Conservation (phyloP, 1,140 invertebrate species). For the Oreohelix idahoensis region DNA sequence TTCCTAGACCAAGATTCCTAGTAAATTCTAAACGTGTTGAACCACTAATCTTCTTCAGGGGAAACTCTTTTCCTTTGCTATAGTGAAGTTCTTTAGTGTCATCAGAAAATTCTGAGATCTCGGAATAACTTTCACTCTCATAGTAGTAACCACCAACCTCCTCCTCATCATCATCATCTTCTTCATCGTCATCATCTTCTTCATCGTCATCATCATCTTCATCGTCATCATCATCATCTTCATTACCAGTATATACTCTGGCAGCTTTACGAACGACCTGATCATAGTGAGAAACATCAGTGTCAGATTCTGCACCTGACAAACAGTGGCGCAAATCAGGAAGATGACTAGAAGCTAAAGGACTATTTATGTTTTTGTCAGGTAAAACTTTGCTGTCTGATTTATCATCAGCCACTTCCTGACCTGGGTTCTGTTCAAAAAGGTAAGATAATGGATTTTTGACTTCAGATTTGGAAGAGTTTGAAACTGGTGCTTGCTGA, state of each 20-base stretch:
- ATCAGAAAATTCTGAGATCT: not conserved
- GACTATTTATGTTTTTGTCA: not conserved
- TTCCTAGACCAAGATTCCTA: not conserved
- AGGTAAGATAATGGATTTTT: constrained; percentile 10
- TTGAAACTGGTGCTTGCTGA: not conserved
- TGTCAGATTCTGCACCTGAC: not conserved
- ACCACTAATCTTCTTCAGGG: not conserved
- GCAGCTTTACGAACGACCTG: not conserved
- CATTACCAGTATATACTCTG: not conserved
- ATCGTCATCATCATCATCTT: not conserved
- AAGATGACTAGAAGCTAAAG: too few species aligned
- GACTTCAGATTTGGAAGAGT: not conserved
- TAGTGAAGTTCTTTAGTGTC: not conserved
- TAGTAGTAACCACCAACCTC: not conserved
- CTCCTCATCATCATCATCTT: not conserved
- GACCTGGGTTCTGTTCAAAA: not conserved
- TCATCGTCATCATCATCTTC: not conserved
- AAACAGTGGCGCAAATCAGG: not conserved
- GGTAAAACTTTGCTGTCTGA: not conserved
- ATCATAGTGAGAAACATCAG: not conserved
- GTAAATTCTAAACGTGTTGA: not conserved
- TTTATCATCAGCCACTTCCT: not conserved
- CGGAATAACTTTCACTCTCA: not conserved
- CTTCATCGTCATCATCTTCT: not conserved
- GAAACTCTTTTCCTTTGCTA: not conserved